Evolutionary conservation across 2,797 vertebrate genomes (phyloP), one percentile per base, ranked within the genome.

Genomic region (Myioborus miniatus): DNA sequence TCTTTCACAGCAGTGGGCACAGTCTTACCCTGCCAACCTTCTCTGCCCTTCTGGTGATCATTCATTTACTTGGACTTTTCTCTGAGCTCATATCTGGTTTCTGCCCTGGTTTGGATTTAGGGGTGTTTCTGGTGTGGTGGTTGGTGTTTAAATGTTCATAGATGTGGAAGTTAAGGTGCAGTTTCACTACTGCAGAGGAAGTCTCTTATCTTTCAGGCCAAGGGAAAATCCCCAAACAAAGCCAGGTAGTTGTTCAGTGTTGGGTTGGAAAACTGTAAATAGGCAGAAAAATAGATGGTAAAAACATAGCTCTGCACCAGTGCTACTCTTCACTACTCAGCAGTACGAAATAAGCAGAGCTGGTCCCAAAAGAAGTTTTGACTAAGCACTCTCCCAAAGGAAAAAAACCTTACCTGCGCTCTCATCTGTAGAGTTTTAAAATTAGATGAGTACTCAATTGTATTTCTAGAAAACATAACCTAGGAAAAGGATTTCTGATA

Each of bases 71-170:
- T 71, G 41, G 60, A 78, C 53, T 94, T 80, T 81, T 77, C 49
- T 46, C 69, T 87, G 58, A 62, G 27, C 39, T 69, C 5, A 0
- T 36, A 62, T 4, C 56, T 29, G 6, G 64, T 83, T 93, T 75
- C 47, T 83, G 30, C n/a, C 55, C 53, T 62, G 20, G 21, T 82
- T 82, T 72, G 67, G 39, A n/a, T 60, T 82, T 64, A 37, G 46
- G 43, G 21, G 0, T 2, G 7, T 2, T 34, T 69, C 68, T 81
- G 37, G 15, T 65, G 32, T 2, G 0, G 15, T 1, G 0, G 16
- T 67, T 70, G 6, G 5, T 68, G 1, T 74, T 70, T 39, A 58
- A 71, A 27, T 55, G 32, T 47, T 71, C 8, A 6, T 41, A 1
- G 47, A 12, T 19, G 8, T 56, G 34, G 17, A 80, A 74, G 29